phyloP scores from a whole-genome alignment of 2,797 vertebrate genomes.

The Sebastolobus alascanus region DNA sequence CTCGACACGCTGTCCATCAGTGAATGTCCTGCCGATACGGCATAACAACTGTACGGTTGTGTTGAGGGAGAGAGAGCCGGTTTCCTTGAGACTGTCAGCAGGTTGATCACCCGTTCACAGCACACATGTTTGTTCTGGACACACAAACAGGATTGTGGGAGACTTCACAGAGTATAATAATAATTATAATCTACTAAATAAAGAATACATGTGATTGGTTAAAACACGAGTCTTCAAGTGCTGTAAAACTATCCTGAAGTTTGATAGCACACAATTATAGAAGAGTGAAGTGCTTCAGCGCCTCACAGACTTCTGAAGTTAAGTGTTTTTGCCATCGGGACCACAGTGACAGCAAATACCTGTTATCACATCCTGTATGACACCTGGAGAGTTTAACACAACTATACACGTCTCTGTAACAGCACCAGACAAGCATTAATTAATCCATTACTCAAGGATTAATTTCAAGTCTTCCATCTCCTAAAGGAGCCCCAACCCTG shows the following conservation, averaged over 20 bases:
- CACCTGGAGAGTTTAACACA: constrained; percentile 9
- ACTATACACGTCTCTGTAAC: neutral
- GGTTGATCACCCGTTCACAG: constrained; percentile 4
- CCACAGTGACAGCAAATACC: constrained; percentile 35
- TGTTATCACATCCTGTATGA: constrained; percentile 3
- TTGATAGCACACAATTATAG: constrained; percentile 13
- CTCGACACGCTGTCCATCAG: constrained; percentile 62
- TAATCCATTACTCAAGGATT: constrained; percentile 17
- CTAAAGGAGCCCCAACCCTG: neutral
- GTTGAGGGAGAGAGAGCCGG: neutral
- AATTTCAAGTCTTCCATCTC: neutral
- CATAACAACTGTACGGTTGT: constrained; percentile 21
- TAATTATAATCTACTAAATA: constrained; percentile 47
- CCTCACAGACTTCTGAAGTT: constrained; percentile 20
- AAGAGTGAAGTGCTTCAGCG: constrained; percentile 23
- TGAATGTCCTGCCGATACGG: constrained; percentile 62
- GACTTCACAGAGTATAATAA: neutral
- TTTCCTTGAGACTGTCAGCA: neutral
- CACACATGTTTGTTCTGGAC: constrained; percentile 26
- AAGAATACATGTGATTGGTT: constrained; percentile 18
- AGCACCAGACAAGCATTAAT: neutral
- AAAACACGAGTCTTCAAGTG: neutral
- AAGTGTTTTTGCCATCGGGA: constrained; percentile 3
- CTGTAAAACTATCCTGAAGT: constrained; percentile 9
- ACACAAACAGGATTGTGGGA: neutral